Evolutionary conservation across 2,797 vertebrate genomes (phyloP), one percentile per base, ranked within the genome.

Genomic region (Myiotriccus ornatus): DNA sequence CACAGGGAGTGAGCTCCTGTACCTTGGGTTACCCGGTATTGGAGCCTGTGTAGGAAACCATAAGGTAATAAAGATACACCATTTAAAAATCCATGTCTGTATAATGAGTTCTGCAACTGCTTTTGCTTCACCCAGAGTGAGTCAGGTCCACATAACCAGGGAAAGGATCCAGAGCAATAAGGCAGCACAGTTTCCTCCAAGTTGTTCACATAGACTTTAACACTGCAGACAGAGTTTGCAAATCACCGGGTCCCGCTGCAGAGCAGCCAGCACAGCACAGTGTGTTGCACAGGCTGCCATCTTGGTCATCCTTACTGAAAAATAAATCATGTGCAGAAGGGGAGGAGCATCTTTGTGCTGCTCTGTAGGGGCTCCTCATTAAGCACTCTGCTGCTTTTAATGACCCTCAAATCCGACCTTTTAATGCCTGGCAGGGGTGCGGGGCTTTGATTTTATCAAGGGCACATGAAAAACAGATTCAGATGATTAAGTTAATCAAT

Each of bases 51-150:
- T n/a, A 41, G 53, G 30, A 92, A 92, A 87, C 18, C 39, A 89
- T 68, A 83, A 90, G n/a, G 49, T 34, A 94, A 92, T 94, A 77
- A 93, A 90, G 55, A 8, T 37, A 57, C 21, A 60, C 14, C 37
- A 43, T 87, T 94, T 94, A 93, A 94, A 95, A 93, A 94, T 92
- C 89, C 57, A 13, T 92, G 68, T 62, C 64, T 59, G 7, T 24
- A 32, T 79, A 84, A 75, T 46, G 67, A 89, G 18, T 28, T 34
- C 57, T 85, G 35, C 30, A 82, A 24, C 55, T 56, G 28, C 50
- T 64, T 44, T 44, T n/a, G 32, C 52, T 70, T 74, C 15, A 6
- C 23, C 12, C 47, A 25, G 67, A 56, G 41, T 23, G 37, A 79
- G 60, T 67, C 70, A 80, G 70, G 20, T 46, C 71, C 46, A 11